Conservation (phyloP, 2,113 vertebrate genomes). For the Clarias batrachus region DNA sequence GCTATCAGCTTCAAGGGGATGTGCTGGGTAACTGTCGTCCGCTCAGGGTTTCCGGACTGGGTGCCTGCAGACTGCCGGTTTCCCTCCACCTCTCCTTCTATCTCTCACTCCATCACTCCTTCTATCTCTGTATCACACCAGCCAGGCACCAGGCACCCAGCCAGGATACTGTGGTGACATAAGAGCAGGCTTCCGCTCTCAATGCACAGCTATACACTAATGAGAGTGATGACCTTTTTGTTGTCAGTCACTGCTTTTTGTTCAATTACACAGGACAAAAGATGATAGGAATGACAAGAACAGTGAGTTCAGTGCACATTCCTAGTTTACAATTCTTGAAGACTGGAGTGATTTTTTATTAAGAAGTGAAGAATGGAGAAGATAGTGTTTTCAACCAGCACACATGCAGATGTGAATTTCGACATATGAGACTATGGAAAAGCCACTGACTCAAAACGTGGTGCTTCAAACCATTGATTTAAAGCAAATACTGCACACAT, state of each 20-base stretch:
- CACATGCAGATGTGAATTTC: not conserved
- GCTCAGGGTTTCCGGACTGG: constrained; percentile 54
- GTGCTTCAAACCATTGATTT: not conserved
- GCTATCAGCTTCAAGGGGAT: constrained; percentile 49
- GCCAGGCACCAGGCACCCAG: constrained; percentile 51
- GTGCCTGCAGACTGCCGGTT: constrained; percentile 50
- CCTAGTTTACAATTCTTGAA: not conserved
- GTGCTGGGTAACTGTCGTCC: constrained; percentile 53
- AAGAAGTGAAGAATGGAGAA: not conserved
- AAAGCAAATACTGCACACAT: not conserved
- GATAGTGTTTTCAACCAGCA: not conserved
- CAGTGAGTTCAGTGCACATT: not conserved
- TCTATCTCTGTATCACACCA: constrained; percentile 52
- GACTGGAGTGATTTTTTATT: not conserved
- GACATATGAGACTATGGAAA: not conserved
- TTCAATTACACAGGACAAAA: not conserved
- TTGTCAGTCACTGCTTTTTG: not conserved
- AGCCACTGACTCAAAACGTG: not conserved
- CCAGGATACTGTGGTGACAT: constrained; percentile 55
- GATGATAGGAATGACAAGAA: not conserved
- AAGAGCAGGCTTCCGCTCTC: constrained; percentile 37
- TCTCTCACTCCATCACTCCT: constrained; percentile 55
- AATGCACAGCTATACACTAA: constrained; percentile 25
- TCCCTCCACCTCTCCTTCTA: constrained; percentile 47
- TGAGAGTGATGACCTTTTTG: constrained; percentile 19